Conservation (phyloP, 2,113 vertebrate genomes). For the Cynopterus brachyotis region DNA sequence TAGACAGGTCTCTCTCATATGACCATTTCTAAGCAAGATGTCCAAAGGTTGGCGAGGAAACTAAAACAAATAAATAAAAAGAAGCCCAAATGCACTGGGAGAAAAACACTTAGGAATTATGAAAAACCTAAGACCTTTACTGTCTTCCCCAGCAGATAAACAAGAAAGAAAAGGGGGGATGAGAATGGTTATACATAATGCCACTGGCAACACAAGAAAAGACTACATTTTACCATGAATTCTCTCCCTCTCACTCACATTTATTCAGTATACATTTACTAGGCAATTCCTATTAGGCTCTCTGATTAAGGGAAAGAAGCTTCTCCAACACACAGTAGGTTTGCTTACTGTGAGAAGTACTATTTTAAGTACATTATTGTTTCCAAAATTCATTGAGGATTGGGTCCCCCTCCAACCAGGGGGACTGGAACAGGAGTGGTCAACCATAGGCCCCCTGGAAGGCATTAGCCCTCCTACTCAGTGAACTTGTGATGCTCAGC, state of each 20-base stretch:
- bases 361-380: background rate
- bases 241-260: background rate
- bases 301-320: background rate
- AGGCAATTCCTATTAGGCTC: background rate
- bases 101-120: background rate
- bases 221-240: fast-evolving
- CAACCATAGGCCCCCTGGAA: background rate
- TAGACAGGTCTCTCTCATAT: background rate
- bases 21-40: background rate
- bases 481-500: background rate
- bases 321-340: background rate
- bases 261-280: background rate
- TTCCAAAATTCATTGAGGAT: background rate
- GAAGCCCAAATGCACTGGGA: background rate
- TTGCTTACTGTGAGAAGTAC: too few species aligned
- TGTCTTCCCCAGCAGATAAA: background rate
- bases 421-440: background rate
- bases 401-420: fast-evolving
- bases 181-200: background rate
- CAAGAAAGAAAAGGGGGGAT: background rate
- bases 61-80: background rate
- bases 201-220: too few species aligned
- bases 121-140: background rate
- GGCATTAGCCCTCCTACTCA: background rate
- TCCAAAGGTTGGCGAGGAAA: background rate